These are phyloP conservation scores for Branchellion lobata DNA, from an alignment of 2,888 invertebrate genomes.

Conservation along the genomic window DNA sequence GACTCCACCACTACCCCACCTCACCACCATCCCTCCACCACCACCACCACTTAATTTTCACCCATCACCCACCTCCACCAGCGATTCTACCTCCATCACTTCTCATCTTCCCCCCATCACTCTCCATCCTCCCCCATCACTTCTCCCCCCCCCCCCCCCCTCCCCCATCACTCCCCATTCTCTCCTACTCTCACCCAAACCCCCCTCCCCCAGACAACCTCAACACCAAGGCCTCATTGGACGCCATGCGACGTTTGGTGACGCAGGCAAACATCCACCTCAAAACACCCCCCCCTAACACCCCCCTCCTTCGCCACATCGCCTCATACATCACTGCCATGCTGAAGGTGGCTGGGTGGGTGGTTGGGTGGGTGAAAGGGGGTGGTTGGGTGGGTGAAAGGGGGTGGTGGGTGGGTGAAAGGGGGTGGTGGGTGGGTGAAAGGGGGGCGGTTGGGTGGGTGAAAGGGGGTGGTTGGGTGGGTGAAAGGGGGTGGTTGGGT, in stretches of 20 bases:
- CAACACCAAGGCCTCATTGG: slow-evolving; percentile 84
- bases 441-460: too few relatives aligned
- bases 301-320: slow-evolving; percentile 69
- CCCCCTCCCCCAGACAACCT: slow-evolving; percentile 72
- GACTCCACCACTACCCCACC: not conserved
- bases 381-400: too few relatives aligned
- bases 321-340: slow-evolving; percentile 78
- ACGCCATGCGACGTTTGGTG: slow-evolving; percentile 81
- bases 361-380: too few relatives aligned
- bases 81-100: not conserved
- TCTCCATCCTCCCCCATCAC: too few relatives aligned
- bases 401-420: too few relatives aligned
- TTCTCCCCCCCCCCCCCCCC: not conserved
- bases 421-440: too few relatives aligned
- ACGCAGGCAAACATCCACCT: slow-evolving; percentile 82
- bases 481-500: too few relatives aligned
- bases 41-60: too few relatives aligned
- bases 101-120: not conserved
- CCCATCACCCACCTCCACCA: not conserved
- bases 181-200: not conserved
- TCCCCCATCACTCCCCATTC: not conserved
- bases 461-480: too few relatives aligned
- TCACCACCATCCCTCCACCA: not conserved
- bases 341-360: slow-evolving; percentile 57
- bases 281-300: slow-evolving; percentile 61